Conservation (phyloP, 2,113 vertebrate genomes). For the Halcyon malimbica region DNA sequence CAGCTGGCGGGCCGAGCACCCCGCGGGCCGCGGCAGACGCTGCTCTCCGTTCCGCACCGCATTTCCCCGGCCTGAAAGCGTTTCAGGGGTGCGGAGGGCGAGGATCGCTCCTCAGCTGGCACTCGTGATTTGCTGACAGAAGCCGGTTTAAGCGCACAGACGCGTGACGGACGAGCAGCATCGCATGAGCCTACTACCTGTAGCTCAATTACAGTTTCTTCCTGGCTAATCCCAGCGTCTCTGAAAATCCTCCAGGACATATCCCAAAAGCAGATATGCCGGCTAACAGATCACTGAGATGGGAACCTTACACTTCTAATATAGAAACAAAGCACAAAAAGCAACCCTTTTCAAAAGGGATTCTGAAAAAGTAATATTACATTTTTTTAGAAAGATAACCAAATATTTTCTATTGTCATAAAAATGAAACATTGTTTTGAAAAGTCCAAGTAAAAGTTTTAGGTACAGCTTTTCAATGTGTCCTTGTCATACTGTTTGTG, state of each 20-base stretch:
- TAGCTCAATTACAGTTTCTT: background rate
- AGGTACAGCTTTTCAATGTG: background rate
- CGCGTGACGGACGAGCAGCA: background rate
- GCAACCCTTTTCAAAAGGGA: background rate
- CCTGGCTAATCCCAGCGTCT: background rate
- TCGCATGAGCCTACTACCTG: rapidly evolving
- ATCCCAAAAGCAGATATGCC: background rate
- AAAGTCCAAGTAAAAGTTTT: background rate
- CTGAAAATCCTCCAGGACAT: background rate
- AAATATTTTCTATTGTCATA: background rate
- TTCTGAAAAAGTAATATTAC: background rate
- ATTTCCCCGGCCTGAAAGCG: rapidly evolving
- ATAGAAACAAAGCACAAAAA: background rate
- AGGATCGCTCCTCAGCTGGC: background rate
- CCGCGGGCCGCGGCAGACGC: background rate
- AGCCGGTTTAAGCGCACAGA: rapidly evolving
- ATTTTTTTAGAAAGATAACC: background rate
- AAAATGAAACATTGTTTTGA: background rate
- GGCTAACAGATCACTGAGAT: background rate
- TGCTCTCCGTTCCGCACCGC: rapidly evolving
- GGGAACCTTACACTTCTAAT: background rate
- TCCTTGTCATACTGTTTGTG: background rate
- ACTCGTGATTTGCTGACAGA: background rate
- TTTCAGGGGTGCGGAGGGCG: rapidly evolving
- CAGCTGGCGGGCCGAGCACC: background rate